Percentiles rank a stretch among this genome's conserved stretches.
phyloP scores from a whole-genome alignment of 2,888 invertebrate genomes.

The Cheilosia variabilis region DNA sequence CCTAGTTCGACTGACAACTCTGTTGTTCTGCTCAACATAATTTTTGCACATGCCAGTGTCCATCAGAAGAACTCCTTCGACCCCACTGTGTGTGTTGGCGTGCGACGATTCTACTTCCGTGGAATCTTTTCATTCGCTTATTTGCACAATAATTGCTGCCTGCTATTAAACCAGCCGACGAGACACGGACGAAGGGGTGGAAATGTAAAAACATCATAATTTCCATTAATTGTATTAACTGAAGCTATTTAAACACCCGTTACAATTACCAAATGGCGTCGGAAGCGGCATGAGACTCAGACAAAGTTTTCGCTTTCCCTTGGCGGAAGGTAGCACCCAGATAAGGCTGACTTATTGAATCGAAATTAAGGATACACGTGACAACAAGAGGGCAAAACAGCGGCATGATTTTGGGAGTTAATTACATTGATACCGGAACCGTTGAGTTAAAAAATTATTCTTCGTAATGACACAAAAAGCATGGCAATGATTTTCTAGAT shows the following conservation, averaged over 20 bases:
- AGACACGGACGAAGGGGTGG: neutral
- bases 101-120: neutral
- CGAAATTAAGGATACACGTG: slow-evolving; percentile 11
- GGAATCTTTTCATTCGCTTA: neutral
- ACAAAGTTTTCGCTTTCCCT: slow-evolving; percentile 15
- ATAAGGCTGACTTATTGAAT: slow-evolving; percentile 17
- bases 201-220: slow-evolving; percentile 24
- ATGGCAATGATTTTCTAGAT: slow-evolving; percentile 40
- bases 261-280: slow-evolving; percentile 25
- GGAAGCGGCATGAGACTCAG: neutral
- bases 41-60: no score
- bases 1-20: no score
- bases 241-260: slow-evolving; percentile 22
- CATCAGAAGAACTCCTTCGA: neutral
- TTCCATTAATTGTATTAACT: neutral
- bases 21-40: no score
- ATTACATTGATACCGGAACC: slow-evolving; percentile 15
- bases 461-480: slow-evolving; percentile 4
- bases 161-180: neutral
- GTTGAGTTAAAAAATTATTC: slow-evolving; percentile 17
- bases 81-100: neutral
- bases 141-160: neutral
- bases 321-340: slow-evolving; percentile 1
- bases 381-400: slow-evolving; percentile 28
- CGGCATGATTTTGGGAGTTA: slow-evolving; percentile 30